Evolutionary conservation across 2,113 vertebrate species (phyloP), one percentile per base, ranked within the genome.

Genomic region (Scalopus aquaticus): DNA sequence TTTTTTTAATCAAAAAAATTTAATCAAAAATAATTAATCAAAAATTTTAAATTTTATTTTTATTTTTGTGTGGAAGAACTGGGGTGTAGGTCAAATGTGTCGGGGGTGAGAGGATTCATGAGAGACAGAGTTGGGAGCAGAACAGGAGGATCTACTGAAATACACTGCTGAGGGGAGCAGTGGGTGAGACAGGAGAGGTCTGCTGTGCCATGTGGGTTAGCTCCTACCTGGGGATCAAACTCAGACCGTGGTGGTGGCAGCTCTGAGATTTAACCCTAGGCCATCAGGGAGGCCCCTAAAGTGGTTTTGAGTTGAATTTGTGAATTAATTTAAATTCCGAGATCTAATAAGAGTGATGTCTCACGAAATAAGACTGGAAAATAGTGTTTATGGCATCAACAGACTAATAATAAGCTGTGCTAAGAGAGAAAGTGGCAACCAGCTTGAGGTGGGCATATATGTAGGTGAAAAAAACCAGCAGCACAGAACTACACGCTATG

Each of bases 1-100:
- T 17, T 90, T 72, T 51, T 94, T 95, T 91, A 72, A 85, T 24
- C 88, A 88, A 20, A 15, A 81, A 93, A 88, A 44, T 76, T 95
- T 91, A 72, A 85, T 24, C 88, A 88, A 20, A 15, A 81, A 93
- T 84, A 44, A 72, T 95, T 91, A 72, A 85, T 24, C 88, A 88
- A 20, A 15, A 81, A 93, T n/a, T n/a, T n/a, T n/a, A 88, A 44
- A 72, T 81, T 96, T 79, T 70, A 37, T 19, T 49, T 44, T 49
- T 49, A 49, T 49, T 49, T 12, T 49, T 49, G 46, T 10, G 11
- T 12, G 9, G 44, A 44, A 49, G 15, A 17, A 51, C 49, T 17
- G 49, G 16, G 49, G 49, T 17, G 5, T 17, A 51, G 16, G 49
- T 13, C 49, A 49, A 16, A 51, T 13, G 49, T 51, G 15, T 7